These are phyloP conservation scores for Orthosia cruda DNA, from an alignment of 2,888 invertebrate species.

Conservation along the genomic window DNA sequence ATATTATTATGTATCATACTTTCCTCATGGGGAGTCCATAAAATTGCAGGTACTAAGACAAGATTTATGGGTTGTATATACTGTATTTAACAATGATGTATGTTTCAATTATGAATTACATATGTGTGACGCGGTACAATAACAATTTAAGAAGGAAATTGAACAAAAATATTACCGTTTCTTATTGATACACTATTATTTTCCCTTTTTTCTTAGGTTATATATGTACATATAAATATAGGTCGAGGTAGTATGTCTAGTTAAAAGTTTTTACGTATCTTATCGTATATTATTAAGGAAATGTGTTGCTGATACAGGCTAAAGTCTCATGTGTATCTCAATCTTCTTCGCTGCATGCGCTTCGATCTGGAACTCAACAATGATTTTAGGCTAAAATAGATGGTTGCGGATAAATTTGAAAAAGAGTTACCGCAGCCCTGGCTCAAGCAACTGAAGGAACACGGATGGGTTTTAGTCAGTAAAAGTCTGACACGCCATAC, in stretches of 20 bases:
- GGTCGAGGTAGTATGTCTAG: background rate
- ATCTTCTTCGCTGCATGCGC: too few species aligned
- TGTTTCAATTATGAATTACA: conserved; percentile 47
- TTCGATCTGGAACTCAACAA: too few species aligned
- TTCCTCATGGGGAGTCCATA: conserved; percentile 37
- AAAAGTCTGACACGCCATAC: too few species aligned
- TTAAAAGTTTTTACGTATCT: background rate
- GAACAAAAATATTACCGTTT: background rate
- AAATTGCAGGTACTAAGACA: conserved; percentile 23
- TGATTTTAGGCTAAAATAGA: too few species aligned
- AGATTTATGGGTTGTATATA: conserved; percentile 41
- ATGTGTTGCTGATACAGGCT: too few species aligned
- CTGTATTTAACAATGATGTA: conserved; percentile 40
- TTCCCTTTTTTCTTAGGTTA: conserved; percentile 1
- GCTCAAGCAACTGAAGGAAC: too few species aligned
- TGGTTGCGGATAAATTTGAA: too few species aligned
- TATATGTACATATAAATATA: too few species aligned
- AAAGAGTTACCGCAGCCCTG: too few species aligned
- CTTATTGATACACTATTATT: background rate
- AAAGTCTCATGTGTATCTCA: too few species aligned
- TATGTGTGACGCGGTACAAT: conserved; percentile 6
- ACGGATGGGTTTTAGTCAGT: too few species aligned
- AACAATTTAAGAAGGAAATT: conserved; percentile 30
- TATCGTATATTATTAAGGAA: background rate
- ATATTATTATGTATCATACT: conserved; percentile 9